Evolutionary conservation across 2,113 vertebrate genomes (phyloP), one percentile per base, ranked within the genome.

Genomic region (Noctilio leporinus): DNA sequence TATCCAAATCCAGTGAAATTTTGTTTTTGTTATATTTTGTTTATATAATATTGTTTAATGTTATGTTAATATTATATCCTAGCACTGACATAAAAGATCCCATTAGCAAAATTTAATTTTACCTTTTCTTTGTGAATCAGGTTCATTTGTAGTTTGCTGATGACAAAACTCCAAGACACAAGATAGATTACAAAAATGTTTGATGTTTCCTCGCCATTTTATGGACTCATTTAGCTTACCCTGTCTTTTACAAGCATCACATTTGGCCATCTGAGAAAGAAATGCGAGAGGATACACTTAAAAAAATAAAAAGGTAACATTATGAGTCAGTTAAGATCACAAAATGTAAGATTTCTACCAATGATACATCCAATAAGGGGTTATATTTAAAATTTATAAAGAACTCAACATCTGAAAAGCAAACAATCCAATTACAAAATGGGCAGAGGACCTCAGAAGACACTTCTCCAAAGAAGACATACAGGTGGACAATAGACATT

Each of bases 151-250:
- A 10, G 94, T 97, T 93, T 99, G 99, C 75, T 98, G 99, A 72
- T 98, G 98, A 97, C 99, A 99, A 98, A 99, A 99, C 73, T 98
- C 98, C 64, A 99, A 98, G 92, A 99, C 97, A 97, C 99, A 99
- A 30, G 96, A 97, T 77, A 99, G 97, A 93, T 99, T 99, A 97
- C 99, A 99, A 98, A 99, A 99, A 98, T 99, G 98, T 97, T 99
- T 99, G 94, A 99, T 98, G 76, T 99, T 98, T 15, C 99, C 99
- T 83, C 98, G 97, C 99, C 99, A 98, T 51, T 99, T 98, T 33
- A 99, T 98, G 65, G 98, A 99, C 97, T 99, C 99, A 12, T 96
- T 98, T 96, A 99, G 99, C 96, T 99, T 99, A 62, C 99, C 99
- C 98, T 99, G 99, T 16, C 98, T 98, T 93, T 99, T 99, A 59